Conservation (phyloP, 2,797 vertebrate species). For the Paguma larvata region DNA sequence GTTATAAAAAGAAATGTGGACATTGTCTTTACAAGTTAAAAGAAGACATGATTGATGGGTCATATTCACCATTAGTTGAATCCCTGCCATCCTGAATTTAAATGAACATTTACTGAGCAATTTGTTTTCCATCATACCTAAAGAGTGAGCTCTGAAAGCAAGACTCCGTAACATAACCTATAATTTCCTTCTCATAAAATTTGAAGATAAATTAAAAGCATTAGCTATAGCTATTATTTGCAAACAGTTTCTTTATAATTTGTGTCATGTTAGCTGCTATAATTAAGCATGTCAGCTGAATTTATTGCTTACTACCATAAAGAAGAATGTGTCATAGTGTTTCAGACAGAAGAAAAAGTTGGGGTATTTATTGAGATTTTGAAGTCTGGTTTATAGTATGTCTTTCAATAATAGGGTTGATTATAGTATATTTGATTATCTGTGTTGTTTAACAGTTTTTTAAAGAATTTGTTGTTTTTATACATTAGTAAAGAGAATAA, state of each 20-base stretch:
- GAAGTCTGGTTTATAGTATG: neutral
- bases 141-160: neutral
- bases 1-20: neutral
- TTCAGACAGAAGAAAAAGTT: neutral
- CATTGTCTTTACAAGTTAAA: neutral
- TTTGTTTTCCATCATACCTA: neutral
- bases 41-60: neutral
- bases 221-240: neutral
- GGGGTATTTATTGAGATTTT: neutral
- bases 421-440: neutral
- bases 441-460: neutral
- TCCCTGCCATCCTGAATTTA: neutral
- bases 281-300: neutral
- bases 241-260: neutral
- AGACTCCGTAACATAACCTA: neutral
- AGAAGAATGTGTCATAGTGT: neutral
- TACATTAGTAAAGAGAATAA: conserved; percentile 11
- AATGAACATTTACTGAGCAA: neutral
- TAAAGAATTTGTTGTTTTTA: neutral
- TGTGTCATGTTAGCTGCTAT: neutral
- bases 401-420: neutral
- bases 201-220: conserved; percentile 27
- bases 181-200: conserved; percentile 12
- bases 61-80: neutral
- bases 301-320: neutral